Conservation (phyloP, 2,797 vertebrate species). For the Sebastes minor region DNA sequence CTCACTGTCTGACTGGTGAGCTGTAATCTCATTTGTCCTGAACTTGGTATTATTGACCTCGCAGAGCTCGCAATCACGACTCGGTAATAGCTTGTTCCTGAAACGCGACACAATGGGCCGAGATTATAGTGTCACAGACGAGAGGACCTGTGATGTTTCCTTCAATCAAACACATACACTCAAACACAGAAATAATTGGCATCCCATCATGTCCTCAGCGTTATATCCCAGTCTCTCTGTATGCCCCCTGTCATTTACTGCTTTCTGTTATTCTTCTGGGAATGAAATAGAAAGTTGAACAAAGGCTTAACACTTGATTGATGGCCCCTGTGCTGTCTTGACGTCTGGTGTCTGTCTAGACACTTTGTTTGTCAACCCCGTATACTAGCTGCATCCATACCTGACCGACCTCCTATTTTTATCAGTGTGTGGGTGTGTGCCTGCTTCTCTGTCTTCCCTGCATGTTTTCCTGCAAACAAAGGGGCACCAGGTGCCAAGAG, state of each 20-base stretch:
- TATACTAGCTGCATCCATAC: neutral
- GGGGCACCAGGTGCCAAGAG: slow-evolving; percentile 47
- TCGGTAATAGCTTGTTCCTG: neutral
- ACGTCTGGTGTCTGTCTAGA: neutral
- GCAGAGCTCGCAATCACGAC: neutral
- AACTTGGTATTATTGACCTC: neutral
- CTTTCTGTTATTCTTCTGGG: neutral
- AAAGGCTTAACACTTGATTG: neutral
- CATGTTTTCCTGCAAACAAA: slow-evolving; percentile 23
- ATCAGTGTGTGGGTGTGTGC: neutral
- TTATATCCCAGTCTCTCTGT: neutral
- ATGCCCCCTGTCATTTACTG: neutral
- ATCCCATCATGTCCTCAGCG: neutral
- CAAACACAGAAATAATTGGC: neutral
- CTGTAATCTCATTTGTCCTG: neutral
- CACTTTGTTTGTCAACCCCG: neutral
- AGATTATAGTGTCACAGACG: neutral
- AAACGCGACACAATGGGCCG: neutral
- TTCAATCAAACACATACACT: neutral
- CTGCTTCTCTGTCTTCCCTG: neutral
- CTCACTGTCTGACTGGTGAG: neutral
- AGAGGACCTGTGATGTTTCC: neutral
- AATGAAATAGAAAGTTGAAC: neutral
- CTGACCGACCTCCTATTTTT: slow-evolving; percentile 12
- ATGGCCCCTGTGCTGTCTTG: neutral